Conservation (phyloP, 2,888 invertebrate genomes). For the Podotricha telesiphe region DNA sequence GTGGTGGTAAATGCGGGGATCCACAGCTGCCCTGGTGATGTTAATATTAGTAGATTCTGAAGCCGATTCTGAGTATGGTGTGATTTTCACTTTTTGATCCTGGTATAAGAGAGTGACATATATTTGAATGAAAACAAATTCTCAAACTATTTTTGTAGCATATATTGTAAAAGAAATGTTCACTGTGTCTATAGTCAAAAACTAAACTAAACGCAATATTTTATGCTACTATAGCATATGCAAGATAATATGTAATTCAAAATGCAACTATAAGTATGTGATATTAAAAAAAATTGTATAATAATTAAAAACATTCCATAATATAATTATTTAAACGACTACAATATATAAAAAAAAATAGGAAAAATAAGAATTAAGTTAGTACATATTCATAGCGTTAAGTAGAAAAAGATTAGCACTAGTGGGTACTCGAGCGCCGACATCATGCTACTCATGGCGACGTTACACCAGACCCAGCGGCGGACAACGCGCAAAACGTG, state of each 20-base stretch:
- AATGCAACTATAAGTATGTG: constrained; percentile 23
- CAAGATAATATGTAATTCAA: constrained; percentile 2
- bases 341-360: neutral
- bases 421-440: constrained; percentile 7
- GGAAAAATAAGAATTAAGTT: neutral
- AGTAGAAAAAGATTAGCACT: neutral
- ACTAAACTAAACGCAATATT: constrained; percentile 31
- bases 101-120: constrained; percentile 44
- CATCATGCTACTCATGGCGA: constrained; percentile 16
- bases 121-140: neutral
- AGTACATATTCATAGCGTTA: constrained; percentile 1
- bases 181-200: constrained; percentile 37
- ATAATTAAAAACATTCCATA: constrained; percentile 19
- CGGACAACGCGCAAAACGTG: constrained; percentile 30
- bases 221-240: neutral
- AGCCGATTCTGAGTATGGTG: constrained; percentile 67
- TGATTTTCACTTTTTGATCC: constrained; percentile 73
- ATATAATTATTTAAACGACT: neutral
- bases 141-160: neutral
- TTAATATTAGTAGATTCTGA: constrained; percentile 66
- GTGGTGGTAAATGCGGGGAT: constrained; percentile 58
- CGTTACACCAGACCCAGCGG: constrained; percentile 1
- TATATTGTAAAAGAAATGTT: constrained; percentile 21
- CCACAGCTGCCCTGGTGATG: constrained; percentile 54
- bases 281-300: constrained; percentile 16